phyloP scores from a whole-genome alignment of 2,888 invertebrate species.

The Rugalucina vietnamica region DNA sequence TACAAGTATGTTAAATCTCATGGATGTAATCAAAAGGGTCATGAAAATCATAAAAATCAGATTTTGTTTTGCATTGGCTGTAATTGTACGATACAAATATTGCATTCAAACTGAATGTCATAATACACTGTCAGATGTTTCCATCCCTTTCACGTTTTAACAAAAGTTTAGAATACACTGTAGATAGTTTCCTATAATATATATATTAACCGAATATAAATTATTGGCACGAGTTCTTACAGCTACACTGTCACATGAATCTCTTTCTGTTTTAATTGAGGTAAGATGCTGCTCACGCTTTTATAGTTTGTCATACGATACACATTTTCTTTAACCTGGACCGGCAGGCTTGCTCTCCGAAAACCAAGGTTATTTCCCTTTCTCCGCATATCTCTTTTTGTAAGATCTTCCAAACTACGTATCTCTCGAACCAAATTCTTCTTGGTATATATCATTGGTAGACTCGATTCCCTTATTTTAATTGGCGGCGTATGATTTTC shows the following conservation, averaged over 20 bases:
- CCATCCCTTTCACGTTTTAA: too few relatives aligned
- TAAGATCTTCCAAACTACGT: constrained; percentile 17
- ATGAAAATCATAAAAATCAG: too few relatives aligned
- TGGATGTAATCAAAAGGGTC: too few relatives aligned
- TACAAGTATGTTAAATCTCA: too few relatives aligned
- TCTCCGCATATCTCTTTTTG: not conserved
- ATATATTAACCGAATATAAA: too few relatives aligned
- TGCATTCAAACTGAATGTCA: too few relatives aligned
- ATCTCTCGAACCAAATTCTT: constrained; percentile 36
- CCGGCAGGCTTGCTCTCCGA: not conserved
- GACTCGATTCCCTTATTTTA: not conserved
- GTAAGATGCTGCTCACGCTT: not conserved
- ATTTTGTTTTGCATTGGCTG: too few relatives aligned
- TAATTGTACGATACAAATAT: too few relatives aligned
- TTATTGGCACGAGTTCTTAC: not conserved
- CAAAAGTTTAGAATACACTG: too few relatives aligned
- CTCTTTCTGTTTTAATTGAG: not conserved
- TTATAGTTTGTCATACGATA: not conserved
- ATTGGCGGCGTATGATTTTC: not conserved
- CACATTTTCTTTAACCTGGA: not conserved
- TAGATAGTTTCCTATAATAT: too few relatives aligned
- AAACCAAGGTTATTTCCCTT: not conserved
- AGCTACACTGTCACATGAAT: not conserved
- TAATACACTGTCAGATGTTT: too few relatives aligned
- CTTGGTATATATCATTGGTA: constrained; percentile 35